These are phyloP conservation scores for Sycobia sp. DNA, from an alignment of 1,140 invertebrate species.

Conservation along the genomic window DNA sequence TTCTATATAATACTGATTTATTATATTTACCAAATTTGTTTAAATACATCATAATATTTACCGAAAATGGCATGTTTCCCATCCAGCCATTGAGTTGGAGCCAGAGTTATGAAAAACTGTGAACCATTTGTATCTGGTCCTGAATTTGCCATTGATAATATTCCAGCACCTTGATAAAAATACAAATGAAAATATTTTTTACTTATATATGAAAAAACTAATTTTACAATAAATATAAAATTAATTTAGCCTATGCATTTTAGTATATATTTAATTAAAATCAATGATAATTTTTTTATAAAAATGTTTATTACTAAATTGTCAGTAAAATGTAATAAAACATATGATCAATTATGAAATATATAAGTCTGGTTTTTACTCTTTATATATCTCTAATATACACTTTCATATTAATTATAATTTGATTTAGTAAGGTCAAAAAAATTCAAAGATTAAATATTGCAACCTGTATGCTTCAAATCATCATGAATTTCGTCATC, in stretches of 20 bases:
- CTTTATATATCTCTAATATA: too few species aligned
- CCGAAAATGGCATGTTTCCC: conserved; percentile 98
- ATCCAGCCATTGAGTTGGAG: conserved; percentile 96
- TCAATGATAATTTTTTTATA: not conserved
- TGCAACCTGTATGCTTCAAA: conserved; percentile 92
- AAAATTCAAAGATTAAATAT: conserved; percentile 13
- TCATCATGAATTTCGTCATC: conserved; percentile 95
- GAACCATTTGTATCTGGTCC: conserved; percentile 97
- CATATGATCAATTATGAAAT: conserved; percentile 11
- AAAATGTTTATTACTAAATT: too few species aligned
- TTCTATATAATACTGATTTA: not conserved
- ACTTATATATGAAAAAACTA: too few species aligned
- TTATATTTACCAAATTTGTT: not conserved
- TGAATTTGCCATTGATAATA: conserved; percentile 88
- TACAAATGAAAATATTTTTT: too few species aligned
- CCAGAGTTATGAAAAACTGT: conserved; percentile 97
- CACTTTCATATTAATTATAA: conserved; percentile 1
- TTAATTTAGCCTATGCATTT: not conserved
- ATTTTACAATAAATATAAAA: conserved; percentile 1
- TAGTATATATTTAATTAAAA: conserved; percentile 12
- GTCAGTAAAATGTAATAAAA: conserved; percentile 1
- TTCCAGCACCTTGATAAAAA: conserved; percentile 70
- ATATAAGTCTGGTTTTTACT: too few species aligned
- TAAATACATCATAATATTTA: conserved; percentile 26
- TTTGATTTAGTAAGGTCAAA: not conserved